phyloP scores from a whole-genome alignment of 2,888 invertebrate species.

The Galerucella pusilla region DNA sequence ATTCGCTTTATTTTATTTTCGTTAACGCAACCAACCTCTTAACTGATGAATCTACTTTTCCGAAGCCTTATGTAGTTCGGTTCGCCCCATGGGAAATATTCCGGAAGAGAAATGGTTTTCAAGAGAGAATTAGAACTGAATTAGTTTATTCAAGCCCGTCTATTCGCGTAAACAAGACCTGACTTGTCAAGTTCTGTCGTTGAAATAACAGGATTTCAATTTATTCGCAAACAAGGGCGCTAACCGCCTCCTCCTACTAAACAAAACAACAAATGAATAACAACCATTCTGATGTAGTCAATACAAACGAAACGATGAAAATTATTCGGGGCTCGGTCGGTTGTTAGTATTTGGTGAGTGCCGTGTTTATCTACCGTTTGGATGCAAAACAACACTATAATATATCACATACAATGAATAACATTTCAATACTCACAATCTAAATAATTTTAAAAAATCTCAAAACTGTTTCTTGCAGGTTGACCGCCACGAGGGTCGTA shows the following conservation, averaged over 20 bases:
- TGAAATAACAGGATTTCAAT: constrained; percentile 50
- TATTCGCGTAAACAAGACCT: constrained; percentile 47
- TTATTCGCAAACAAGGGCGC: constrained; percentile 42
- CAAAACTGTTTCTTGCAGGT: too few relatives aligned
- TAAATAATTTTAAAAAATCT: too few relatives aligned
- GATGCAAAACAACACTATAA: too few relatives aligned
- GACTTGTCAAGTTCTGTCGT: constrained; percentile 45
- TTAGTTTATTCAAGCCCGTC: constrained; percentile 48
- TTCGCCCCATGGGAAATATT: constrained; percentile 23
- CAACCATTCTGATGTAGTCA: constrained; percentile 37
- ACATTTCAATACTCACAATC: too few relatives aligned
- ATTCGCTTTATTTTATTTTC: constrained; percentile 8
- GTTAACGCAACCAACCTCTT: constrained; percentile 5
- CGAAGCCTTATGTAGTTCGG: constrained; percentile 12
- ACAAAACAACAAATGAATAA: constrained; percentile 40
- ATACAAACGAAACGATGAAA: constrained; percentile 36
- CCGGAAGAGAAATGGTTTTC: constrained; percentile 32
- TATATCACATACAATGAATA: too few relatives aligned
- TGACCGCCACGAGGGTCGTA: too few relatives aligned
- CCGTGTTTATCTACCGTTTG: too few relatives aligned
- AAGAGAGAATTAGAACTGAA: constrained; percentile 46
- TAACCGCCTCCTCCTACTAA: constrained; percentile 35
- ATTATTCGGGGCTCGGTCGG: constrained; percentile 26
- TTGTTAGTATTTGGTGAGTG: constrained; percentile 21
- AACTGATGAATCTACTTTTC: constrained; percentile 6